phyloP scores from a whole-genome alignment of 2,888 invertebrate species.

The Fragum sueziense region DNA sequence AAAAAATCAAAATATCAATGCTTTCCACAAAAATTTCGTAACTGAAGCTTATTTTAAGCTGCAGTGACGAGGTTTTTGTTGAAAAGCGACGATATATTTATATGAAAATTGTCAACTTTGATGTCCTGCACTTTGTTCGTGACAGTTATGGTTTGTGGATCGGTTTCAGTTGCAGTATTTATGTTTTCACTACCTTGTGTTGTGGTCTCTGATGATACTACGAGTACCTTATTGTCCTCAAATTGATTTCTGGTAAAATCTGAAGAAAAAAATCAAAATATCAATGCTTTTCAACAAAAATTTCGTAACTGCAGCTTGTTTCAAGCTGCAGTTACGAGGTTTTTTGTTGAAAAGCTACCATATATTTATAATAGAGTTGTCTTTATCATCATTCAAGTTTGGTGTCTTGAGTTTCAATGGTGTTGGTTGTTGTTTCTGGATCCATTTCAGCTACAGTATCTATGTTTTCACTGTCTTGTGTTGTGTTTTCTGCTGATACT shows the following conservation, averaged over 20 bases:
- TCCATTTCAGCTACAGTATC: background rate
- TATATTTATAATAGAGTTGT: too few species aligned
- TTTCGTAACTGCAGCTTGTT: too few species aligned
- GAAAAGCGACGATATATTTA: too few species aligned
- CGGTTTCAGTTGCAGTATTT: background rate
- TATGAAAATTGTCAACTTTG: too few species aligned
- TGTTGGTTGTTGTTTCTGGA: background rate
- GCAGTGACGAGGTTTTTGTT: too few species aligned
- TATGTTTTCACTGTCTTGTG: background rate
- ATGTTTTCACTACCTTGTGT: background rate
- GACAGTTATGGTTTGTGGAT: background rate
- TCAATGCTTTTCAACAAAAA: too few species aligned
- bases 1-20: too few species aligned
- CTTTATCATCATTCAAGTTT: background rate
- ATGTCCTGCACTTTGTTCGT: background rate
- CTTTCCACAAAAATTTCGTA: too few species aligned
- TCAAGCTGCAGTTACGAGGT: too few species aligned
- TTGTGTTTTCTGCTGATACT: background rate
- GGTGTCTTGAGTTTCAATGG: background rate
- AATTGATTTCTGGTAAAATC: background rate
- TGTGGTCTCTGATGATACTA: background rate
- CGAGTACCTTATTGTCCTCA: background rate
- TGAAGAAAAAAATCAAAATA: background rate
- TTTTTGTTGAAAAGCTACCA: too few species aligned
- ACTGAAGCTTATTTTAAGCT: too few species aligned